A percentile compares a stretch with the other conserved stretches of the same genome.
phyloP scores from a whole-genome alignment of 1,140 invertebrate genomes.

The Odontomachus brunneus region DNA sequence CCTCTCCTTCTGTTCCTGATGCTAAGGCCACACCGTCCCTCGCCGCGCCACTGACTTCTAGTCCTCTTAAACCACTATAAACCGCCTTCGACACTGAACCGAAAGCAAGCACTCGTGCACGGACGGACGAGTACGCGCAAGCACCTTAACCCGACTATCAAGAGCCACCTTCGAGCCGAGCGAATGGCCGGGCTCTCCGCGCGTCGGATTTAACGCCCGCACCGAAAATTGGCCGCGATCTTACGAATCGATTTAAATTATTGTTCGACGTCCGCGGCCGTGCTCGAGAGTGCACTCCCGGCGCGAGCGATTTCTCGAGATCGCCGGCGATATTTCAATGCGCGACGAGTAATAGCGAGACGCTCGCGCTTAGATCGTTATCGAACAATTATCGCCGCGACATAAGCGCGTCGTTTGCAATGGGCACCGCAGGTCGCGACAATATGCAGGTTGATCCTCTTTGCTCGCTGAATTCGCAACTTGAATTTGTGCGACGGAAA shows the following conservation, averaged over 20 bases:
- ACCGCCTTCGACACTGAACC: conserved; percentile 63
- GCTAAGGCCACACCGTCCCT: too few species aligned
- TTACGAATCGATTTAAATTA: conserved; percentile 52
- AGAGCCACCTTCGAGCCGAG: conserved; percentile 42
- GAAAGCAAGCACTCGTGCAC: conserved; percentile 64
- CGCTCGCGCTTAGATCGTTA: background rate
- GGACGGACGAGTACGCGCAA: conserved; percentile 51
- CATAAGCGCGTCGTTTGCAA: background rate
- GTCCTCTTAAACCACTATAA: conserved; percentile 60
- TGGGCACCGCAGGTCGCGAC: conserved; percentile 7
- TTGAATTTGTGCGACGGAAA: conserved; percentile 23
- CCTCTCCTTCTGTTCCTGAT: background rate
- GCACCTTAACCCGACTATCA: conserved; percentile 53
- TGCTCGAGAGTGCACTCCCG: background rate
- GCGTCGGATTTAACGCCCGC: conserved; percentile 14
- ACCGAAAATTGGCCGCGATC: conserved; percentile 41
- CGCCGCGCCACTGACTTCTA: background rate
- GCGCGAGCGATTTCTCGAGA: background rate
- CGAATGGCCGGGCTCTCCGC: background rate
- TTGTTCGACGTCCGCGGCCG: conserved; percentile 6
- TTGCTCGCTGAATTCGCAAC: conserved; percentile 21
- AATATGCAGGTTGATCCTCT: background rate
- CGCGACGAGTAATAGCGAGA: background rate
- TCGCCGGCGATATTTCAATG: background rate
- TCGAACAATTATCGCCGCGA: background rate